Evolutionary conservation across 2,113 vertebrate species (phyloP).

Genomic region (Eptesicus fuscus): DNA sequence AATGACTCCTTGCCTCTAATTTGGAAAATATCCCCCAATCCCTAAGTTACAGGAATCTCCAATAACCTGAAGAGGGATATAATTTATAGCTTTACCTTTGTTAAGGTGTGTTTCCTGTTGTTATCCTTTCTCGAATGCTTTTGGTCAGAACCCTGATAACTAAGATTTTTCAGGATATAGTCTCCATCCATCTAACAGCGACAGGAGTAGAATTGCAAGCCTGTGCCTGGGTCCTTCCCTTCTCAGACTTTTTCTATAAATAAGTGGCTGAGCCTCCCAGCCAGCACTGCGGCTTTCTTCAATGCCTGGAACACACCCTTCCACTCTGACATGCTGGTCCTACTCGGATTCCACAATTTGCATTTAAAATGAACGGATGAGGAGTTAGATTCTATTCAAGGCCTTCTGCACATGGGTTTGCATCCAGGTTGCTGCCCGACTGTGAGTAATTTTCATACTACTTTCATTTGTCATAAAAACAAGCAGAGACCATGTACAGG

Average conservation of each 20-base stretch:
- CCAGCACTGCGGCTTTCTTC: constrained; percentile 2
- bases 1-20: neutral
- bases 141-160: neutral
- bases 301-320: neutral
- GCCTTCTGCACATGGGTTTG: constrained; percentile 70
- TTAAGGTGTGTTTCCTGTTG: neutral
- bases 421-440: constrained; percentile 66
- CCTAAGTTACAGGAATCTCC: neutral
- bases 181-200: neutral
- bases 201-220: neutral
- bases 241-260: constrained; percentile 49
- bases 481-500: constrained; percentile 56
- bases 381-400: constrained; percentile 58
- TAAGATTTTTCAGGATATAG: neutral
- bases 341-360: constrained; percentile 65
- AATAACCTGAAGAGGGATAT: neutral
- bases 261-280: constrained; percentile 37
- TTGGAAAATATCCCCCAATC: neutral
- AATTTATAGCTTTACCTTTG: neutral
- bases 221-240: neutral
- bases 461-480: constrained; percentile 69
- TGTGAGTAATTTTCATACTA: constrained; percentile 62
- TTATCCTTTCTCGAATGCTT: neutral
- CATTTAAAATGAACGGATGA: constrained; percentile 72
- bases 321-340: neutral